Evolutionary conservation across 2,888 invertebrate genomes (phyloP), one percentile per base, ranked within the genome.

Genomic region (Drosophila formosana): DNA sequence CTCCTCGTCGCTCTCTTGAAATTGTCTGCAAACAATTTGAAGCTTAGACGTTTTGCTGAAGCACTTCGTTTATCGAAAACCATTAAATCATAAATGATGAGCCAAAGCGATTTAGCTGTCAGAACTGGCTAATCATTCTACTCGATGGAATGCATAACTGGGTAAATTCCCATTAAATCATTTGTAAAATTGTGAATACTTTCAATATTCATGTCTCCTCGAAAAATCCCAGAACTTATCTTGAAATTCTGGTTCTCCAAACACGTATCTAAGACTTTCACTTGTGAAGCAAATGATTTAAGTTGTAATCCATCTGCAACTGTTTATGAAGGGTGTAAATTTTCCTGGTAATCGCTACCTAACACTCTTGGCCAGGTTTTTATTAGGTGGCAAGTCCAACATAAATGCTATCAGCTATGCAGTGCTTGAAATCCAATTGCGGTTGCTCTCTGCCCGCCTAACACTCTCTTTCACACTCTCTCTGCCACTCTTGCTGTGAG

Each of bases 381-480:
- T n/a, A 56, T 61, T 26, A 53, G 45, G 45, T 74, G 41, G 43
- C 32, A 28, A 43, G 53, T 55, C n/a, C 43, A 43, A 41, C 52
- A 64, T 34, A 61, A 56, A 50, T 43, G 53, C 47, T 63, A 62
- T 58, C 66, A 55, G 43, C 32, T n/a, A 7, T 56, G 30, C 45
- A 13, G 9, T 62, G 57, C 45, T 56, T 43, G 53, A 28, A 60
- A 72, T 61, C 45, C 70, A 71, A 84, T 72, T 71, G 63, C 28
- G 28, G 4, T 28, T 2, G 52, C 46, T n/a, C 49, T 45, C 32
- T 30, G n/a, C 11, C 32, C 5, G 30, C 25, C 28, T 41, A 32
- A 6, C 45, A 3, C 45, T 52, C 30, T 37, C 11, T 34, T 39
- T 32, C 23, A n/a, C 51, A 41, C 45, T 41, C 34, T 41, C 28